Evolutionary conservation across 2,797 vertebrate genomes (phyloP), one percentile per base, ranked within the genome.

Genomic region (Malurus splendens): DNA sequence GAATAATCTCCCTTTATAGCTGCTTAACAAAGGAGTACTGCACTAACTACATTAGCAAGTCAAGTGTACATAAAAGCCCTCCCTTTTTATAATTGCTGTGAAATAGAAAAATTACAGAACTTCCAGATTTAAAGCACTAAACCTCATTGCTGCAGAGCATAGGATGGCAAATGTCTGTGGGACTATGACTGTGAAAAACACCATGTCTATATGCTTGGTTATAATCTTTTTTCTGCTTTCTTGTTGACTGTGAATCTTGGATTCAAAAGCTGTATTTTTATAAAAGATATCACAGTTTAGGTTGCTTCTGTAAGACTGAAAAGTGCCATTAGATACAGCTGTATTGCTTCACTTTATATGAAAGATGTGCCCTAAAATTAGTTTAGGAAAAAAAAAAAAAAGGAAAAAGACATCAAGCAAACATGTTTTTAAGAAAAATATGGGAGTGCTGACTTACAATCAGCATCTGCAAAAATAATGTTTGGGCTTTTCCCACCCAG

Each of bases 381-480:
- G 17, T 52, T 59, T 0, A 18, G 36, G 30, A 48, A 18, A 22
- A 5, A 19, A 6, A 28, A 19, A 42, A 27, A 14, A 32, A 66
- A 39, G 39, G 12, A 38, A 71, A 76, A 78, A 38, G 27, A 47
- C 15, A 22, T 32, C 9, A 42, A 30, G 28, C 10, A 72, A 47
- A 52, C 18, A 33, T 39, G 18, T 36, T 76, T 59, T n/a, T 60
- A 79, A 87, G 47, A 61, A 60, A 82, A 85, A 62, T 39, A 33
- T 5, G 8, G 27, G 90, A 86, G 39, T 68, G 56, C 55, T 75
- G 95, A 98, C 99, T 98, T 98, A 99, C 99, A 97, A 94, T 99
- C 99, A 55, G 99, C 98, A 97, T 99, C 99, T 96, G 99, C 99
- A 93, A 99, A 99, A 97, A 99, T 99, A 95, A 99, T 99, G 97